Percentiles rank a stretch among this genome's conserved stretches.
These are phyloP conservation scores for Manduca sexta DNA, from an alignment of 1,140 invertebrate species.

Conservation along the genomic window DNA sequence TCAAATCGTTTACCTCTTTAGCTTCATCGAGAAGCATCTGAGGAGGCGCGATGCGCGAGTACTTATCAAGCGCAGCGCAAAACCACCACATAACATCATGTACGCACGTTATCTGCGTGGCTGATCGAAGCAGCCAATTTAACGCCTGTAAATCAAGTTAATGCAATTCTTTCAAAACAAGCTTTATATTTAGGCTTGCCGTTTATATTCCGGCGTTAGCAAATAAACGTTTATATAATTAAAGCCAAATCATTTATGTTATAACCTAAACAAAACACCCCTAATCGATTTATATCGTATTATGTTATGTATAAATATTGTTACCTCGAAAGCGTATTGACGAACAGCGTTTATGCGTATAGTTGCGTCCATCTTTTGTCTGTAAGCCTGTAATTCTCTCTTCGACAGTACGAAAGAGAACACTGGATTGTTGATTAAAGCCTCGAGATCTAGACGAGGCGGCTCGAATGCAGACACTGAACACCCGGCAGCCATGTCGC, in stretches of 20 bases:
- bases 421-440: slow-evolving; percentile 46
- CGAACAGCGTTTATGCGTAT: slow-evolving; percentile 57
- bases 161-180: too few species aligned
- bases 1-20: slow-evolving; percentile 55
- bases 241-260: too few species aligned
- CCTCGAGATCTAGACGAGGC: slow-evolving; percentile 38
- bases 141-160: slow-evolving; percentile 85
- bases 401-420: slow-evolving; percentile 51
- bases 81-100: slow-evolving; percentile 98
- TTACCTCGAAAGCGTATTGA: slow-evolving; percentile 65
- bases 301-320: too few species aligned
- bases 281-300: too few species aligned
- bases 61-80: slow-evolving; percentile 54
- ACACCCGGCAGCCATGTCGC: slow-evolving; percentile 27
- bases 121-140: slow-evolving; percentile 94
- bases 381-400: slow-evolving; percentile 41
- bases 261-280: too few species aligned
- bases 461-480: slow-evolving; percentile 47
- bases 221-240: too few species aligned
- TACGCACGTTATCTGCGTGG: slow-evolving; percentile 91
- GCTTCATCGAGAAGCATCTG: slow-evolving; percentile 37
- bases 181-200: too few species aligned
- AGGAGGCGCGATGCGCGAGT: slow-evolving; percentile 35
- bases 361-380: slow-evolving; percentile 58
- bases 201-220: too few species aligned